Evolutionary conservation across 2,797 vertebrate species (phyloP), one percentile per base, ranked within the genome.

Genomic region (Gambusia yucatana): DNA sequence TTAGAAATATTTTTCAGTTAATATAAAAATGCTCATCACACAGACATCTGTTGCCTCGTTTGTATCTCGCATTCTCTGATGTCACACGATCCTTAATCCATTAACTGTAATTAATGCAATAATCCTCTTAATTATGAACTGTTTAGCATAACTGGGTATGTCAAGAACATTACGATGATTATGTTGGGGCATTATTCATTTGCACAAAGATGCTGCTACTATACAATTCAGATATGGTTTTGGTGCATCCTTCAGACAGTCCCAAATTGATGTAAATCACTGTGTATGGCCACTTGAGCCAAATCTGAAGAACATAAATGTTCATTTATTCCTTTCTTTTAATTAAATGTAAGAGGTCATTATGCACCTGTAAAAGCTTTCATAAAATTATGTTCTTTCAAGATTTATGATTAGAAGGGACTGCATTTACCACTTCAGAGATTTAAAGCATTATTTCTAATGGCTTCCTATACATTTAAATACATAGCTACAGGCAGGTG

Each of bases 61-160:
- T 80, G 50, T 48, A 3, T 75, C 65, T 79, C 52, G 43, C 48
- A 7, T 30, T 57, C 20, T 28, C 39, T 46, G 30, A 80, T 72
- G 78, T 48, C 77, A 77, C 72, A 80, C 75, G 63, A 81, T 81
- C 84, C 73, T 82, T 75, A 83, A 90, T 77, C 76, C 85, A 85
- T 90, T 89, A 86, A 82, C 80, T 75, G 55, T 55, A 88, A 90
- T 92, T 87, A 84, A 84, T 61, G 47, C 77, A 73, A 80, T 87
- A 76, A 92, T 86, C 65, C 79, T 72, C 79, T 77, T 77, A 87
- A 92, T 91, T 84, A 90, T 77, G 44, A 52, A 28, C 74, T 73
- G 82, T 88, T 90, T 89, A 88, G 77, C 84, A 78, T 70, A 76
- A 82, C 72, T 20, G 57, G 80, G 61, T 61, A 46, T 47, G 65